Percentiles rank a stretch among this genome's conserved stretches.
phyloP scores from a whole-genome alignment of 2,888 invertebrate species.

The Clusia tigrina region DNA sequence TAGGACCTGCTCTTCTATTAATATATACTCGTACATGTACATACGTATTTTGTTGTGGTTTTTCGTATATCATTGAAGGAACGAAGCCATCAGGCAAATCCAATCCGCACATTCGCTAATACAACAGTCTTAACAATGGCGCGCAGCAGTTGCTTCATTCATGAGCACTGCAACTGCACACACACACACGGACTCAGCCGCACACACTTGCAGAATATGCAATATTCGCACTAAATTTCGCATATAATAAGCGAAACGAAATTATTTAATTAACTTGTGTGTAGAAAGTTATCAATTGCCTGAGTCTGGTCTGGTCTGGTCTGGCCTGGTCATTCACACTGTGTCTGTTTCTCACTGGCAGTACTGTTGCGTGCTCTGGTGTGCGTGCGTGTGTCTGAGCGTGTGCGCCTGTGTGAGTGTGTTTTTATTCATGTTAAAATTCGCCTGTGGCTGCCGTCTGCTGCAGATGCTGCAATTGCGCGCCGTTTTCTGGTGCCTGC shows the following conservation, averaged over 20 bases:
- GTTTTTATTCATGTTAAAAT: constrained; percentile 19
- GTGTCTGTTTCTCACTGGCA: no score
- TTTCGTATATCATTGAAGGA: no score
- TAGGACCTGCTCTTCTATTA: no score
- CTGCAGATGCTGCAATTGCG: constrained; percentile 33
- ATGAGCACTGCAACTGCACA: constrained; percentile 47
- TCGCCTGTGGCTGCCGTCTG: constrained; percentile 14
- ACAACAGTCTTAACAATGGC: no score
- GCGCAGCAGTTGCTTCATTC: constrained; percentile 50
- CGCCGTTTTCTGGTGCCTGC: constrained; percentile 42
- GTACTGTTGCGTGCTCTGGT: no score
- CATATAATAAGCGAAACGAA: constrained; percentile 23
- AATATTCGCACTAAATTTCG: neutral
- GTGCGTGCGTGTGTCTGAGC: no score
- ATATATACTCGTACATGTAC: neutral
- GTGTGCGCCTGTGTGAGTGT: no score
- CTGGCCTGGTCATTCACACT: constrained; percentile 48
- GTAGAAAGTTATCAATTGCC: constrained; percentile 14
- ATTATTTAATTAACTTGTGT: constrained; percentile 32
- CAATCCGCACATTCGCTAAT: no score
- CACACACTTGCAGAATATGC: constrained; percentile 12
- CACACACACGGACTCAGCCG: constrained; percentile 32
- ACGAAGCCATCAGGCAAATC: no score
- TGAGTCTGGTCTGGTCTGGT: constrained; percentile 22
- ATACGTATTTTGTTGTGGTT: no score